Conservation (phyloP, 2,113 vertebrate genomes). For the Zootoca vivipara region DNA sequence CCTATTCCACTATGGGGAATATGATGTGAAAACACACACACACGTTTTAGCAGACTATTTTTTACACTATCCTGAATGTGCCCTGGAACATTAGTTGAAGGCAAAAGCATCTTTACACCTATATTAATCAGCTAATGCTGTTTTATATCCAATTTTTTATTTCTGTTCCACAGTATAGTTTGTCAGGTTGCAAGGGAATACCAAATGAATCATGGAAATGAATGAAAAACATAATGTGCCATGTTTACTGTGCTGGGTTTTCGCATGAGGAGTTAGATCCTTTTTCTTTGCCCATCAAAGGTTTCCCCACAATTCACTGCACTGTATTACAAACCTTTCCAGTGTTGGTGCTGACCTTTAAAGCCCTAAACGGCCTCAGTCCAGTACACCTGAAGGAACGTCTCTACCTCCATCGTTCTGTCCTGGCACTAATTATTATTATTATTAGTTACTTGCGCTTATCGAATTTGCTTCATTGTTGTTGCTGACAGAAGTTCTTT, state of each 20-base stretch:
- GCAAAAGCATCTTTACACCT: constrained; percentile 41
- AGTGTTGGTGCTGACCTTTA: too few relatives aligned
- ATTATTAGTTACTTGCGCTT: too few relatives aligned
- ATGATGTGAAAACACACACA: constrained; percentile 33
- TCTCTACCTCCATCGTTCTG: too few relatives aligned
- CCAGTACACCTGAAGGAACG: too few relatives aligned
- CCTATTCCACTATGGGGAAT: constrained; percentile 66
- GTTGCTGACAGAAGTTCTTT: too few relatives aligned
- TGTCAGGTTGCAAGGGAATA: not conserved
- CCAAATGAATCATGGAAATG: constrained; percentile 12
- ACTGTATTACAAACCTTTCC: constrained; percentile 34
- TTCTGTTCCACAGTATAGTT: not conserved
- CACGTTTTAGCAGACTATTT: not conserved
- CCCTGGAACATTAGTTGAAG: not conserved
- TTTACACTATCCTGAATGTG: constrained; percentile 10
- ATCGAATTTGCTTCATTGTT: too few relatives aligned
- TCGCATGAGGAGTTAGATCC: not conserved
- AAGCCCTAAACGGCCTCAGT: too few relatives aligned
- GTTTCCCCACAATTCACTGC: constrained; percentile 24
- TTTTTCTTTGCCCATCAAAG: not conserved
- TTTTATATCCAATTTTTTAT: not conserved
- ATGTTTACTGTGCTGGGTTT: constrained; percentile 19
- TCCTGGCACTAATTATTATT: too few relatives aligned
- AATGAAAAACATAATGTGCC: constrained; percentile 33
- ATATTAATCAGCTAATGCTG: constrained; percentile 10